Evolutionary conservation across 2,888 invertebrate species (phyloP), one percentile per base, ranked within the genome.

Genomic region (Dynastes tityus): DNA sequence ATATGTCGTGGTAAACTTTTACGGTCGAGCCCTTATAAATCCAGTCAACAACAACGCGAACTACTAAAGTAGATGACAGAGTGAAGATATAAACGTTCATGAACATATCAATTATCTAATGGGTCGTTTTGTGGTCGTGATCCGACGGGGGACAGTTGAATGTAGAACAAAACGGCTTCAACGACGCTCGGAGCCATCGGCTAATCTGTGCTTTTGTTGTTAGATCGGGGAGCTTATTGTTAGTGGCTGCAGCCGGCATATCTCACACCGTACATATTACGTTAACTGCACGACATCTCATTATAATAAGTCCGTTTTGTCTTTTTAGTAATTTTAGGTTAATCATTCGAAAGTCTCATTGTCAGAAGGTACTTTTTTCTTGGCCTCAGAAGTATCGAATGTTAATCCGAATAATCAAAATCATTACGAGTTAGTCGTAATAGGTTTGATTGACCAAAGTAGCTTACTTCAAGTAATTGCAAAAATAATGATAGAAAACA

Each of bases 31-130:
- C 70, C 70, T 53, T n/a, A 4, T 27, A 27, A 70, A 70, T 53
- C 70, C 70, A 32, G 53, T 53, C 27, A n/a, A 53, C 53, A 51
- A 51, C 22, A 70, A 53, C 27, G 53, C 29, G 53, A 32, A 70
- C 70, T 70, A 32, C 53, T 75, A 75, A 77, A 77, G n/a, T 51
- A 68, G 77, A 77, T 77, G 61, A 58, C 68, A 77, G 22, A 22
- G 67, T 51, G 61, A n/a, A 64, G 82, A 84, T 84, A 83, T 81
- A 70, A 70, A 53, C 53, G 82, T 76, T 81, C 80, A 74, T 40
- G 81, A 74, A 82, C 83, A 81, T 84, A 84, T 84, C 84, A 84
- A 83, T 84, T 83, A 84, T 84, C 83, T 82, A 82, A 83, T 83
- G 84, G 83, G 84, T 82, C 80, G 80, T 83, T 84, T 84, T 84